Evolutionary conservation across 2,797 vertebrate genomes (phyloP), one percentile per base, ranked within the genome.

Genomic region (Leptoclinus maculatus): DNA sequence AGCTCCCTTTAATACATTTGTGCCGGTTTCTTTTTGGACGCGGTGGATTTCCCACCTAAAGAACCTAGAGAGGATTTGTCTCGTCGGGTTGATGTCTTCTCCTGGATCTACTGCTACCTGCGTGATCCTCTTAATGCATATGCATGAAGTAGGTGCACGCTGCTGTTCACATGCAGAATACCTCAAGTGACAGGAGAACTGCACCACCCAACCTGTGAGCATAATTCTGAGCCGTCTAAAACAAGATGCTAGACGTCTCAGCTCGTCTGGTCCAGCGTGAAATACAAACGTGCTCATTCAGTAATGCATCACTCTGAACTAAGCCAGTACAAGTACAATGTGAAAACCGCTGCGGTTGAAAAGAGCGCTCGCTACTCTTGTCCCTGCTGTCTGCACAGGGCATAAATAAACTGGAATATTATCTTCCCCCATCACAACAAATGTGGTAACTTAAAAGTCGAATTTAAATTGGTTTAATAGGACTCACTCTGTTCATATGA

Each of bases 371-470:
- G 54, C 57, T 29, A 2, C 45, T 63, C 21, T 41, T 3, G 38
- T 53, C 36, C 39, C 43, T 53, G 54, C 34, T 10, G 3, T 23
- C 38, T 43, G 38, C 41, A 19, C 34, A 41, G 66, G 53, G 34
- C 39, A 47, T 49, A 25, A 78, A 79, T 27, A 66, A 66, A 63
- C 43, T 2, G 5, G 19, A 51, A 70, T 70, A 64, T 27, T 45
- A 36, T 47, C 49, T 57, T 27, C 17, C 29, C 29, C 32, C 75
- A 57, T 71, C 21, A 62, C 36, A 66, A 39, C 29, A 63, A 62
- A 77, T 70, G 27, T 29, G 34, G 39, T 78, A 82, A 82, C 80
- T 74, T 53, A 67, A 32, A 36, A 71, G 49, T 25, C 10, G 2
- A 19, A 17, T 80, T 72, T 34, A 41, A 79, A 67, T 17, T 5